Conservation (phyloP, 2,888 invertebrate species). For the Drosophila limbata region DNA sequence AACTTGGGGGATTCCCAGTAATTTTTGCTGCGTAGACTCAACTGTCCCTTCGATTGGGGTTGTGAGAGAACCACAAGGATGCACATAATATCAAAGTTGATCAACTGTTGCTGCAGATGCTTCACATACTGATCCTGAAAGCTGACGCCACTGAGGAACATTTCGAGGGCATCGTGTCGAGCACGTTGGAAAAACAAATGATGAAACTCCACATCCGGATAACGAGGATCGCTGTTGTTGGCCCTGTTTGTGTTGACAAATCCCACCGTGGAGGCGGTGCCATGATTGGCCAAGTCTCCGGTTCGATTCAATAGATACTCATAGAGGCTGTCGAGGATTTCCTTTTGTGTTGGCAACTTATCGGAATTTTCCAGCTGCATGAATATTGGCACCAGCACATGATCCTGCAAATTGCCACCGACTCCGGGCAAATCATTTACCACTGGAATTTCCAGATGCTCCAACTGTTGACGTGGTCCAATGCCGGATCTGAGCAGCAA, state of each 20-base stretch:
- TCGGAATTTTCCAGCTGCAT: slow-evolving; percentile 83
- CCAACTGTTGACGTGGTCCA: slow-evolving; percentile 74
- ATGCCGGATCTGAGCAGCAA: slow-evolving; percentile 83
- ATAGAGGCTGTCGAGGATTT: slow-evolving; percentile 72
- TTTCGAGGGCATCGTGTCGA: slow-evolving; percentile 34
- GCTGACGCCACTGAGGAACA: slow-evolving; percentile 37
- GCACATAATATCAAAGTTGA: slow-evolving; percentile 79
- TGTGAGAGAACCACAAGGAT: slow-evolving; percentile 85
- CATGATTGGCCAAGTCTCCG: slow-evolving; percentile 86
- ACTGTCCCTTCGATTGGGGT: slow-evolving; percentile 86
- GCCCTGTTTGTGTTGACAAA: slow-evolving; percentile 87
- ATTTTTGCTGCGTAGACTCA: slow-evolving; percentile 86
- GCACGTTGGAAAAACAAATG: slow-evolving; percentile 81
- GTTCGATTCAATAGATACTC: slow-evolving; percentile 86
- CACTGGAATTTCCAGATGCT: slow-evolving; percentile 64
- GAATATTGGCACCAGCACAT: slow-evolving; percentile 87
- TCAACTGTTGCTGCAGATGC: slow-evolving; percentile 35
- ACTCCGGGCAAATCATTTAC: slow-evolving; percentile 84
- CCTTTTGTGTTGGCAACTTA: slow-evolving; percentile 66
- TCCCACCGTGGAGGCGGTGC: slow-evolving; percentile 85
- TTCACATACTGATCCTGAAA: slow-evolving; percentile 43
- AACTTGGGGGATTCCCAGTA: slow-evolving; percentile 87
- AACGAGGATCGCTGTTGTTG: slow-evolving; percentile 84
- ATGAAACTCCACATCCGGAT: slow-evolving; percentile 88
- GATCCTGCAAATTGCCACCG: slow-evolving; percentile 92